Conservation (phyloP, 2,113 vertebrate species). For the Heterotilapia buettikoferi region DNA sequence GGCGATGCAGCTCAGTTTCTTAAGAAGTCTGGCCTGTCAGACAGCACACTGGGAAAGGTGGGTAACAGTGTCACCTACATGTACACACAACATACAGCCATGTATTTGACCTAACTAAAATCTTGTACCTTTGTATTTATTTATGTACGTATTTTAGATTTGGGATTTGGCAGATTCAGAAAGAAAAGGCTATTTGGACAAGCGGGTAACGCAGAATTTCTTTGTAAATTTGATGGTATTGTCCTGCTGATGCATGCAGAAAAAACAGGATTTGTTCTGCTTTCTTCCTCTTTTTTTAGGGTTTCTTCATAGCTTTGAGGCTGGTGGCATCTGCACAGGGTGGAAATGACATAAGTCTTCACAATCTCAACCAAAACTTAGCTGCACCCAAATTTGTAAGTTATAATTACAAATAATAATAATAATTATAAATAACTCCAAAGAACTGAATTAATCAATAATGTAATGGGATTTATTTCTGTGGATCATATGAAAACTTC, state of each 20-base stretch:
- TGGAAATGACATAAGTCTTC: constrained; percentile 84
- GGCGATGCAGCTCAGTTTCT: constrained; percentile 90
- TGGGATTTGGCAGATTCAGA: constrained; percentile 97
- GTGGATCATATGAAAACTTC: background rate
- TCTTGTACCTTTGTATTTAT: background rate
- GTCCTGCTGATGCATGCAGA: background rate
- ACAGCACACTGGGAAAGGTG: constrained; percentile 87
- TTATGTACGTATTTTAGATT: constrained; percentile 71
- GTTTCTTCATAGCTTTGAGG: constrained; percentile 87
- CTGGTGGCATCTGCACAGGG: constrained; percentile 91
- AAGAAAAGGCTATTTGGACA: constrained; percentile 92
- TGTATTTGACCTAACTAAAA: background rate
- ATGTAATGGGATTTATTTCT: background rate
- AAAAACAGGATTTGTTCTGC: background rate
- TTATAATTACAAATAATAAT: constrained; percentile 8
- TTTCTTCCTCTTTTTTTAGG: constrained; percentile 65
- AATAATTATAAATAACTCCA: background rate
- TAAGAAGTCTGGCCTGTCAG: constrained; percentile 91
- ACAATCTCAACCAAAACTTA: constrained; percentile 77
- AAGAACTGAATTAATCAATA: background rate
- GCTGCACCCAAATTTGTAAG: constrained; percentile 92
- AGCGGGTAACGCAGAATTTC: constrained; percentile 74
- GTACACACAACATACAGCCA: background rate
- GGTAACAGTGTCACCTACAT: background rate
- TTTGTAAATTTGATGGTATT: background rate